Evolutionary conservation across 30 jellyfish, hydroid and myxozoan genomes (phyloP).

Genomic region (Hydractinia symbiolongicarpus): DNA sequence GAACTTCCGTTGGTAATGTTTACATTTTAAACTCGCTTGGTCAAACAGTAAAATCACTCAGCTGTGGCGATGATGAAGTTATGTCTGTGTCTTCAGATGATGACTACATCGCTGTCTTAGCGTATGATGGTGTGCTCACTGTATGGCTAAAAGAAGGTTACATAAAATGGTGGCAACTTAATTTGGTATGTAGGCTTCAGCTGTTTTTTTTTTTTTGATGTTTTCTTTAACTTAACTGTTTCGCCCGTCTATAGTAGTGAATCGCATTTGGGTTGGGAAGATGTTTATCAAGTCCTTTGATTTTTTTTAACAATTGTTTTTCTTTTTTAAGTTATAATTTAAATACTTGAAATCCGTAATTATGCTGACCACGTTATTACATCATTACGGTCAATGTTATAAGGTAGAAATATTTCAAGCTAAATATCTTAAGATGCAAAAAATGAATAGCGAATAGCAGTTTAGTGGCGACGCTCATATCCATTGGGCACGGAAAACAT

Average conservation of each 20-base stretch:
- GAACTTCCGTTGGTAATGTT: conserved; percentile 23
- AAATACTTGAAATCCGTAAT: too few species aligned
- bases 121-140: conserved; percentile 26
- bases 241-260: not conserved
- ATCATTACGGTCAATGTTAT: too few species aligned
- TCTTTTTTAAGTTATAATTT: not conserved
- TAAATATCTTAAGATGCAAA: too few species aligned
- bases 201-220: not conserved
- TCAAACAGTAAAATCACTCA: conserved; percentile 16
- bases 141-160: conserved; percentile 40
- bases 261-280: too few species aligned
- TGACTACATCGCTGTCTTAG: conserved; percentile 23
- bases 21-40: conserved; percentile 27
- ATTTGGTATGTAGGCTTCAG: conserved; percentile 8
- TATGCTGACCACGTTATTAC: too few species aligned
- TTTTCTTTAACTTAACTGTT: not conserved
- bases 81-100: conserved; percentile 32
- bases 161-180: conserved; percentile 35
- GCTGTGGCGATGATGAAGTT: conserved; percentile 26
- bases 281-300: not conserved
- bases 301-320: not conserved
- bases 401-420: too few species aligned
- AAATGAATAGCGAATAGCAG: too few species aligned
- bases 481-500: too few species aligned
- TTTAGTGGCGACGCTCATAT: too few species aligned